Percentiles rank a stretch among this genome's conserved stretches.
phyloP scores from a whole-genome alignment of 92 coral and sea anemone genomes.

The Epizoanthus fatuus region DNA sequence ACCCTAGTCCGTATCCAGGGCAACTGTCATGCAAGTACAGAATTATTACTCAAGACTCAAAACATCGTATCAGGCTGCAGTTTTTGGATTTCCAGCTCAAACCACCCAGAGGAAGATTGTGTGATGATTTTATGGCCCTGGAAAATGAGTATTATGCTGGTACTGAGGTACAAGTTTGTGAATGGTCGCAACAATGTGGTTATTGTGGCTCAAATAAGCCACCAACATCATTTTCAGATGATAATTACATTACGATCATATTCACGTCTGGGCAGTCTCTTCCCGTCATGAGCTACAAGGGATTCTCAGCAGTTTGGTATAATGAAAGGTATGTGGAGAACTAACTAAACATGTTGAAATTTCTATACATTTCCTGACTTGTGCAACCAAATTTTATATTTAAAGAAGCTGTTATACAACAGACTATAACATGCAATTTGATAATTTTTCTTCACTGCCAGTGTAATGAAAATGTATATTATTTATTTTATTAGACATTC shows the following conservation, averaged over 20 bases:
- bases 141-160: background rate
- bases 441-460: too few species aligned
- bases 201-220: slow-evolving; percentile 27
- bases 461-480: too few species aligned
- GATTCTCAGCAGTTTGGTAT: slow-evolving; percentile 24
- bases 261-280: background rate
- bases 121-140: slow-evolving; percentile 17
- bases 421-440: too few species aligned
- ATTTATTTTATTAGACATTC: too few species aligned
- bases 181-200: background rate
- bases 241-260: slow-evolving; percentile 7
- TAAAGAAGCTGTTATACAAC: too few species aligned
- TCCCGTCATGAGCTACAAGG: background rate
- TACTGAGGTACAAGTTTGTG: background rate
- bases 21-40: background rate
- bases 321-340: slow-evolving; percentile 19
- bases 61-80: slow-evolving; percentile 27
- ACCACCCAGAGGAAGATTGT: background rate
- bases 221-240: slow-evolving; percentile 7
- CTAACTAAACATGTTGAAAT: too few species aligned
- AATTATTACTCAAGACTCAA: slow-evolving; percentile 13
- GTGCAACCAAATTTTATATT: too few species aligned
- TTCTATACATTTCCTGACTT: too few species aligned
- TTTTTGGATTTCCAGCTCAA: slow-evolving; percentile 14
- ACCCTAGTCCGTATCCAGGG: background rate